These are phyloP conservation scores for Calephelis nemesis DNA, from an alignment of 1,140 invertebrate genomes.

Conservation along the genomic window DNA sequence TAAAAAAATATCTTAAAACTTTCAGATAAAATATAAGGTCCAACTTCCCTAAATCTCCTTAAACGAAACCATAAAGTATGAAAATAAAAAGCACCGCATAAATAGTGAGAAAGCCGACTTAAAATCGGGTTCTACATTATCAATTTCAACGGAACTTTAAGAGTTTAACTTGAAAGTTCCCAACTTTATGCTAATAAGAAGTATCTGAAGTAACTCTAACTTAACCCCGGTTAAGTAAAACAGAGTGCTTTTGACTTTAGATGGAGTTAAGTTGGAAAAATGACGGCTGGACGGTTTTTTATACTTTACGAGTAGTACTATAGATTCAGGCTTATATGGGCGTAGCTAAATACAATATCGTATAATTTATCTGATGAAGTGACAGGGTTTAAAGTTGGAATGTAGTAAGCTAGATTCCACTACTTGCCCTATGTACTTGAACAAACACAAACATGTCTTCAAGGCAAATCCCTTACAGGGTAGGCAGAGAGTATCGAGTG, in stretches of 20 bases:
- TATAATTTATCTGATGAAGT: too few species aligned
- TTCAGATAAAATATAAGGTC: conserved; percentile 10
- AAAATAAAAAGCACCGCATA: conserved; percentile 26
- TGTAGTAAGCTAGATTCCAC: too few species aligned
- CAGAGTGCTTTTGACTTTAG: conserved; percentile 33
- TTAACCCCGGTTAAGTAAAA: conserved; percentile 38
- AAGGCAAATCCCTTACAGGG: too few species aligned
- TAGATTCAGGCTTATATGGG: neutral
- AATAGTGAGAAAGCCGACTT: conserved; percentile 30
- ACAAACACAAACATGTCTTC: too few species aligned
- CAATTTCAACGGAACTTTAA: conserved; percentile 36
- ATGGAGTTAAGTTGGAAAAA: conserved; percentile 12
- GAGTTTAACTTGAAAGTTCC: conserved; percentile 31
- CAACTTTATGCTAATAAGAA: conserved; percentile 42
- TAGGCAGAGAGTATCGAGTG: too few species aligned
- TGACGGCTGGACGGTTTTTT: neutral
- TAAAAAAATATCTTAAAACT: conserved; percentile 22
- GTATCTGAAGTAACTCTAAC: conserved; percentile 33
- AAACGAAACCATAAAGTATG: conserved; percentile 28
- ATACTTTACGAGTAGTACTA: neutral
- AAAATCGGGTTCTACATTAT: conserved; percentile 31
- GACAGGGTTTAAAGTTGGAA: too few species aligned
- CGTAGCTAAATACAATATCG: too few species aligned
- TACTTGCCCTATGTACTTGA: too few species aligned
- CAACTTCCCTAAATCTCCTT: conserved; percentile 25